Evolutionary conservation across 2,797 vertebrate genomes (phyloP), one percentile per base, ranked within the genome.

Genomic region (Potorous gilbertii): DNA sequence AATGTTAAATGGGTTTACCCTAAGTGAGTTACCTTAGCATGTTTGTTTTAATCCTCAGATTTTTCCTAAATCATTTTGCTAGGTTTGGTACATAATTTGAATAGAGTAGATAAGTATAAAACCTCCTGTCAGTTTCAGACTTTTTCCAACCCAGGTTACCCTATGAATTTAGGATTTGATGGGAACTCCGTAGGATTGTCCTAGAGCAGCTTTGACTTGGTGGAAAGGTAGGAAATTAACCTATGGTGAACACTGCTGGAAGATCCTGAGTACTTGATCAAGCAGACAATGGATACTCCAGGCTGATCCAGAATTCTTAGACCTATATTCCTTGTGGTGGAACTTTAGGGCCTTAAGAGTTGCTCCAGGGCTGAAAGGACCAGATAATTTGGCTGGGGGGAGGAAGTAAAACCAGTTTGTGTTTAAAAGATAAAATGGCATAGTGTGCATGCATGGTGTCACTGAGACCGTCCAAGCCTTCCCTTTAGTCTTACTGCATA

Each of bases 1-100:
- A 29, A 97, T 28, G 54, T 4, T 57, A 90, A 52, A 56, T 94
- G 90, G 27, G 62, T 87, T 29, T 9, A 31, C 93, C 55, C 94
- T 93, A n/a, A 93, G 74, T 3, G 74, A 94, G 27, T 2, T 94
- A 90, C 40, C 21, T 52, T 93, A 95, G 55, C 18, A 96, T 5
- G 3, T 1, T 29, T 2, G 54, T 55, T 40, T 27, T 46, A 87
- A 87, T 87, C 8, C 21, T 46, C 46, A 10, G 74, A 87, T 87
- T 87, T 81, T 87, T 87, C 46, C 18, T 87, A n/a, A 18, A 10
- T 87, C 18, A 87, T 87, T 50, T 87, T 87, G n/a, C 27, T 27
- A 87, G 21, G 21, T 11, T 87, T 10, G 40, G 74, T 87, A 46
- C 27, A 3, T 87, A 21, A 87, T 87, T 50, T 87, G 40, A 9